These are phyloP conservation scores for Pagetopsis macropterus DNA, from an alignment of 2,797 vertebrate species.

Conservation along the genomic window DNA sequence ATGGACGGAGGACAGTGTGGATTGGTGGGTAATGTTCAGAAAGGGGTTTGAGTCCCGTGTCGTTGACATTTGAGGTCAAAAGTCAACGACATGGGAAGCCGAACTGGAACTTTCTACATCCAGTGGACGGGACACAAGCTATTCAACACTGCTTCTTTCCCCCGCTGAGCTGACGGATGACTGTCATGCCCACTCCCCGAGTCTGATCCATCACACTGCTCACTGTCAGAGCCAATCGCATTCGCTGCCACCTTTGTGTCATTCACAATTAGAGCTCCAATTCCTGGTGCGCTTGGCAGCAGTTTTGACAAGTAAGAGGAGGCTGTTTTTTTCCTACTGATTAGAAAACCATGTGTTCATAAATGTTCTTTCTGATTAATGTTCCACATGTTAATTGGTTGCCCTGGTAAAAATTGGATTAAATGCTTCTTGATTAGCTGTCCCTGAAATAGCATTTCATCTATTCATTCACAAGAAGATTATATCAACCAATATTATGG, in stretches of 20 bases:
- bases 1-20: no score
- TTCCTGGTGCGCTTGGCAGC: slow-evolving; percentile 34
- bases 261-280: slow-evolving; percentile 47
- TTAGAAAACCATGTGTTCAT: slow-evolving; percentile 65
- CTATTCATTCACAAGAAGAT: slow-evolving; percentile 61
- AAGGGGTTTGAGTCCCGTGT: no score
- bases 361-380: slow-evolving; percentile 68
- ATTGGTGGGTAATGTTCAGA: no score
- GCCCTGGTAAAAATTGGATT: slow-evolving; percentile 67
- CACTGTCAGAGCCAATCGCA: slow-evolving; percentile 43
- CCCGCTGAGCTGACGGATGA: slow-evolving; percentile 42
- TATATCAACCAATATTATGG: slow-evolving; percentile 65
- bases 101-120: slow-evolving; percentile 20
- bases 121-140: slow-evolving; percentile 23
- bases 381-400: slow-evolving; percentile 67
- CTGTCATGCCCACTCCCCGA: slow-evolving; percentile 26
- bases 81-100: no score
- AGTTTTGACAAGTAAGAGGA: slow-evolving; percentile 56
- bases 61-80: no score
- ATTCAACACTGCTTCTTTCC: neutral
- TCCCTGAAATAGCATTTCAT: slow-evolving; percentile 69
- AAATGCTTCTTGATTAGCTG: slow-evolving; percentile 66
- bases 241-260: slow-evolving; percentile 34
- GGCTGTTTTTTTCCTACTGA: slow-evolving; percentile 63
- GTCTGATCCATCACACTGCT: slow-evolving; percentile 58